Evolutionary conservation across 2,113 vertebrate species (phyloP).

Genomic region (Oncorhynchus masou): DNA sequence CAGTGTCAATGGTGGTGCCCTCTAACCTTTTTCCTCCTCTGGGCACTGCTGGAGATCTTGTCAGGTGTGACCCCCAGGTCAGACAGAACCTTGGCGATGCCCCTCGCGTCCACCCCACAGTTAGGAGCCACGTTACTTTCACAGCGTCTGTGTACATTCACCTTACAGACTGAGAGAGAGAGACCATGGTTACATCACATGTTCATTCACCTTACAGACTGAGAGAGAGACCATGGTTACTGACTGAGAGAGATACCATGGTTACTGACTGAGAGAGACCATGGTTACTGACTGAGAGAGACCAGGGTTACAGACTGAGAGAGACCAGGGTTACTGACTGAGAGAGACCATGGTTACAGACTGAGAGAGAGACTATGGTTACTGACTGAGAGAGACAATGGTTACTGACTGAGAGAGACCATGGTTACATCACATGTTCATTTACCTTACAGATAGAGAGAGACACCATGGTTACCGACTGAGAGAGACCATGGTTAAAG

Average conservation of each 20-base stretch:
- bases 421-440: background rate
- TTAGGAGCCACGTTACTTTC: conserved; percentile 95
- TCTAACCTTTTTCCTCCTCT: conserved; percentile 89
- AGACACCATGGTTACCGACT: no score
- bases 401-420: background rate
- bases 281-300: no score
- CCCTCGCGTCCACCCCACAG: conserved; percentile 92
- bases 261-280: background rate
- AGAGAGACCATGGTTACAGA: background rate
- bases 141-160: conserved; percentile 96
- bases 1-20: no score
- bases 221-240: no score
- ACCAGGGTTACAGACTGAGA: no score
- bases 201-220: background rate
- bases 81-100: conserved; percentile 92
- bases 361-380: background rate
- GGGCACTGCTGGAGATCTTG: conserved; percentile 91
- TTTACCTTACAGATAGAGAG: background rate
- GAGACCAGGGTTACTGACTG: no score
- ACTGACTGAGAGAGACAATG: background rate
- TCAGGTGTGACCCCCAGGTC: conserved; percentile 96
- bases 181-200: background rate
- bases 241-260: background rate
- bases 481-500: background rate
- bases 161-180: conserved; percentile 87